phyloP scores from a whole-genome alignment of 2,797 vertebrate species.

The Rhinichthys osculus region DNA sequence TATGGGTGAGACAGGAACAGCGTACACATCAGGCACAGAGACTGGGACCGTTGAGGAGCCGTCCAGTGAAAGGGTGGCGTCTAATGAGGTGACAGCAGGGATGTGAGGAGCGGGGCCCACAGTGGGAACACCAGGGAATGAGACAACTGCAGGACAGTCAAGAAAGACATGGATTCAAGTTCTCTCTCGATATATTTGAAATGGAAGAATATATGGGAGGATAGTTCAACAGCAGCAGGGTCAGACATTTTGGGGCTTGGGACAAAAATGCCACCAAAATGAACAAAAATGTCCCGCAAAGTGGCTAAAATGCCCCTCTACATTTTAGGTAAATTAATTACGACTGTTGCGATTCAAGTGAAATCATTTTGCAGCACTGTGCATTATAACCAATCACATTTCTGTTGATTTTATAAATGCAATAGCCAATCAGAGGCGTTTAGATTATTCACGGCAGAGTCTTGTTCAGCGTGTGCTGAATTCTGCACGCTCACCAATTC shows the following conservation, averaged over 20 bases:
- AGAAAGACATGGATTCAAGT: background rate
- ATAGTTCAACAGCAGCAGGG: background rate
- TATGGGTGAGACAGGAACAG: constrained; percentile 27
- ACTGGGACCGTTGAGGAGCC: constrained; percentile 6
- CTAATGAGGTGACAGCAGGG: constrained; percentile 51
- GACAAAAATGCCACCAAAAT: background rate
- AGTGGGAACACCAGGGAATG: constrained; percentile 64
- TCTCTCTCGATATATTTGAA: background rate
- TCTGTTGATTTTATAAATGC: background rate
- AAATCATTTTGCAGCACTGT: background rate
- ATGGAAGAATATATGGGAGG: background rate
- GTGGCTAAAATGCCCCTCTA: background rate
- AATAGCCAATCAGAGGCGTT: background rate
- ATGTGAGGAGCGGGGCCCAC: constrained; percentile 50
- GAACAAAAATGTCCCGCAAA: background rate
- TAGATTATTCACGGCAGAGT: background rate
- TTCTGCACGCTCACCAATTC: no score
- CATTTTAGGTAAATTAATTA: background rate
- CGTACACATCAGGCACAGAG: constrained; percentile 36
- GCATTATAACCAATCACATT: background rate
- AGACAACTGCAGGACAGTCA: constrained; percentile 45
- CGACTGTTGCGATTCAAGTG: background rate
- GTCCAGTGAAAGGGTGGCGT: constrained; percentile 59
- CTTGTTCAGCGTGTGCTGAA: no score
- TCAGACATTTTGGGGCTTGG: background rate